A percentile compares a stretch with the other conserved stretches of the same genome.
phyloP scores from a whole-genome alignment of 2,113 vertebrate species.

The Hydropotes inermis region DNA sequence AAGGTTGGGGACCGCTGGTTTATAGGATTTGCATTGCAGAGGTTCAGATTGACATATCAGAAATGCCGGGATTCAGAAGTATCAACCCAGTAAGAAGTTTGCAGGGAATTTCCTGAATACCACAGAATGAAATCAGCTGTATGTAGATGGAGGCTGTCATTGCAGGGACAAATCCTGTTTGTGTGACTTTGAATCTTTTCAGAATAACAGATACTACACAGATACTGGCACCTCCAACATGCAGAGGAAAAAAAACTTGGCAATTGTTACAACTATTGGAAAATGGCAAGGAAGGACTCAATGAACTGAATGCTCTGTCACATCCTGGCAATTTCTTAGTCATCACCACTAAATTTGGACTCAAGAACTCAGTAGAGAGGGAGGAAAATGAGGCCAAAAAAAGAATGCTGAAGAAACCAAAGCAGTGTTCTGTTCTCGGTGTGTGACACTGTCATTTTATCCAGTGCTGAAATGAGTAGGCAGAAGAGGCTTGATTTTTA shows the following conservation, averaged over 20 bases:
- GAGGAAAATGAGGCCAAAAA: slow-evolving; percentile 60
- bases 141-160: slow-evolving; percentile 27
- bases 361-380: slow-evolving; percentile 54
- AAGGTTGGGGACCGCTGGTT: not conserved
- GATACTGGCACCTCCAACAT: slow-evolving; percentile 31
- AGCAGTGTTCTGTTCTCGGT: slow-evolving; percentile 61
- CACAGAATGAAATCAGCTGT: not conserved
- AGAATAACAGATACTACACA: slow-evolving; percentile 34
- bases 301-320: slow-evolving; percentile 69
- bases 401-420: slow-evolving; percentile 55
- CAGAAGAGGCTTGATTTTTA: slow-evolving; percentile 47
- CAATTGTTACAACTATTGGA: slow-evolving; percentile 63
- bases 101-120: slow-evolving; percentile 33
- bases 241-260: slow-evolving; percentile 12
- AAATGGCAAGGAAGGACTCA: slow-evolving; percentile 69
- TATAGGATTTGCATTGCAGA: not conserved
- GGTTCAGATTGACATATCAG: not conserved
- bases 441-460: slow-evolving; percentile 58
- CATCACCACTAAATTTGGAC: slow-evolving; percentile 70
- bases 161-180: not conserved
- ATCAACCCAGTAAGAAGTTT: slow-evolving; percentile 16
- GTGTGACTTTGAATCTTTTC: slow-evolving; percentile 26
- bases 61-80: not conserved
- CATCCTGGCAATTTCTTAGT: slow-evolving; percentile 71
- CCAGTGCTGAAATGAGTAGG: slow-evolving; percentile 45